Evolutionary conservation across 1,140 invertebrate genomes (phyloP).

Genomic region (Heliconius hewitsoni): DNA sequence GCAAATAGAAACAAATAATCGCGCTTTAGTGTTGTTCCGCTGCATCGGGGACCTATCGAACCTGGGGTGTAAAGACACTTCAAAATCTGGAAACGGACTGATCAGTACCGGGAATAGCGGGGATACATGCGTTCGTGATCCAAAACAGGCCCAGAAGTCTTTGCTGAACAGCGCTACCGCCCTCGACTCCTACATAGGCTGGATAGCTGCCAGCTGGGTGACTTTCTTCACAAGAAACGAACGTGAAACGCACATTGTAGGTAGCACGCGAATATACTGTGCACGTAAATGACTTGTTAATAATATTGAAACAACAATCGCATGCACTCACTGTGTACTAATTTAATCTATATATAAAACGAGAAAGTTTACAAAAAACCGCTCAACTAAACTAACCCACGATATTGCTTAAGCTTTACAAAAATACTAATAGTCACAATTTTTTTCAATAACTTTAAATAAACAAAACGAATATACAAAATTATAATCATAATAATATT

Average conservation of each 20-base stretch:
- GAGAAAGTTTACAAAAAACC: background rate
- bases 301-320: background rate
- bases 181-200: slow-evolving; percentile 72
- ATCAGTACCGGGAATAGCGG: slow-evolving; percentile 35
- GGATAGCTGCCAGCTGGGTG: slow-evolving; percentile 70
- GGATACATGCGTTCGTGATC: slow-evolving; percentile 59
- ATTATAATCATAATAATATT: background rate
- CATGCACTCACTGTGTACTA: background rate
- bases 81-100: slow-evolving; percentile 20
- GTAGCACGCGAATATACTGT: slow-evolving; percentile 47
- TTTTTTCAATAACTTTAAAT: background rate
- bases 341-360: background rate
- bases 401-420: slow-evolving; percentile 4
- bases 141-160: slow-evolving; percentile 54
- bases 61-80: slow-evolving; percentile 58
- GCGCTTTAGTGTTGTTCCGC: slow-evolving; percentile 71
- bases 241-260: slow-evolving; percentile 68
- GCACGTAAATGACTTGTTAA: background rate
- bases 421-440: background rate
- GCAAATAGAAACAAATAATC: slow-evolving; percentile 46
- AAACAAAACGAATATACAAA: background rate
- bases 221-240: slow-evolving; percentile 71
- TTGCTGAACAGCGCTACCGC: slow-evolving; percentile 65
- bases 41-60: slow-evolving; percentile 76
- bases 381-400: background rate